phyloP scores from a whole-genome alignment of 2,113 vertebrate genomes.

The Malurus melanocephalus region DNA sequence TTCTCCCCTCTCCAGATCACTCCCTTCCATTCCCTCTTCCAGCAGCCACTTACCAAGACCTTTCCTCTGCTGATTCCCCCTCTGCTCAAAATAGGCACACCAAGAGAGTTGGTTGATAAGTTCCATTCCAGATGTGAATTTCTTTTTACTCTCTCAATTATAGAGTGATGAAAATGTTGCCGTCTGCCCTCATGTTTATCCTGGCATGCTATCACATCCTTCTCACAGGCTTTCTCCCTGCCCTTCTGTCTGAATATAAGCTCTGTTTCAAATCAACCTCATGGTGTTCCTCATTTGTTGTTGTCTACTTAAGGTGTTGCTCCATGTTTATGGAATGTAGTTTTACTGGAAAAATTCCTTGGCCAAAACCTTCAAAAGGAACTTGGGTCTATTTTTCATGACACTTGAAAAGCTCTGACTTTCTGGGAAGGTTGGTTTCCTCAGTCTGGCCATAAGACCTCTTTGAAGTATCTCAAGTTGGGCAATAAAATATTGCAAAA shows the following conservation, averaged over 20 bases:
- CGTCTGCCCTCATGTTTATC: not conserved
- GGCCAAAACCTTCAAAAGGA: conserved; percentile 57
- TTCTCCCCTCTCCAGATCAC: not conserved
- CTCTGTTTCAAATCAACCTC: conserved; percentile 19
- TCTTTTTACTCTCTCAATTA: not conserved
- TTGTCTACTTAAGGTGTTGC: conserved; percentile 51
- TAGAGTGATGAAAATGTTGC: conserved; percentile 21
- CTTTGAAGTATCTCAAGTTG: conserved; percentile 36
- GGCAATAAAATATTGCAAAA: conserved; percentile 42
- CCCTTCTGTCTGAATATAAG: conserved; percentile 14
- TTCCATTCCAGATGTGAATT: conserved; percentile 10
- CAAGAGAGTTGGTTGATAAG: conserved; percentile 27
- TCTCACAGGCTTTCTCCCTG: conserved; percentile 11
- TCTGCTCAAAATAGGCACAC: conserved; percentile 2
- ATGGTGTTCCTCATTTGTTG: not conserved
- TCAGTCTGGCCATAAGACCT: not conserved
- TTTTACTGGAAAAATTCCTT: conserved; percentile 61
- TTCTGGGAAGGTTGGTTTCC: conserved; percentile 22
- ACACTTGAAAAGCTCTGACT: conserved; percentile 35
- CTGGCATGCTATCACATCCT: not conserved
- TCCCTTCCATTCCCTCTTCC: not conserved
- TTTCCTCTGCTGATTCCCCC: not conserved
- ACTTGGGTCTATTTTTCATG: conserved; percentile 26
- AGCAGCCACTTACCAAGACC: conserved; percentile 27
- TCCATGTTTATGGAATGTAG: conserved; percentile 60